Evolutionary conservation across 2,888 invertebrate genomes (phyloP).

Genomic region (Mongoloraphidia duomilia): DNA sequence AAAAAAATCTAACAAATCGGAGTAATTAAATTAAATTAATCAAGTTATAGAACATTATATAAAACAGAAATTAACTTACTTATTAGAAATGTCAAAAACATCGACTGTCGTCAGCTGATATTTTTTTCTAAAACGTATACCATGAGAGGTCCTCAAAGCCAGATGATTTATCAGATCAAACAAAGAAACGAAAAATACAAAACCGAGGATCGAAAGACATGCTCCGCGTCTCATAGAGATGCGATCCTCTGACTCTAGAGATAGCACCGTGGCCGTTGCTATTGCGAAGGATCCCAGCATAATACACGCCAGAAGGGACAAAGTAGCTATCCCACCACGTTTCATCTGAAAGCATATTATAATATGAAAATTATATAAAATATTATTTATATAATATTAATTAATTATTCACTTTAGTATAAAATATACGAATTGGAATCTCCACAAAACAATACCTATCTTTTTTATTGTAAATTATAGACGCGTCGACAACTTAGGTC

Average conservation of each 20-base stretch:
- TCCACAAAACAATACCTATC: too few species aligned
- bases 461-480: too few species aligned
- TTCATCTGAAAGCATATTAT: too few species aligned
- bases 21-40: too few species aligned
- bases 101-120: constrained; percentile 51
- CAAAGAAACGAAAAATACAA: constrained; percentile 51
- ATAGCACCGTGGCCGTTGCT: constrained; percentile 30
- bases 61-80: constrained; percentile 36
- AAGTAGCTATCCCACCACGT: constrained; percentile 17
- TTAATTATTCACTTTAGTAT: too few species aligned
- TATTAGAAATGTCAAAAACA: constrained; percentile 59
- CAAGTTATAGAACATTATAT: too few species aligned
- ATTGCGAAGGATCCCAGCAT: constrained; percentile 26
- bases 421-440: too few species aligned
- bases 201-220: constrained; percentile 44
- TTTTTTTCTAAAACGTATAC: constrained; percentile 43
- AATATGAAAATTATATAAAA: too few species aligned
- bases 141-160: constrained; percentile 41
- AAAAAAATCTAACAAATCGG: too few species aligned
- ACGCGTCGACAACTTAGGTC: too few species aligned
- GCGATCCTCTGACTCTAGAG: constrained; percentile 36
- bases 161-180: constrained; percentile 49
- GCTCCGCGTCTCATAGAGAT: constrained; percentile 45
- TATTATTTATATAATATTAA: too few species aligned
- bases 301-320: constrained; percentile 28